phyloP scores from a whole-genome alignment of 2,888 invertebrate genomes.

The Nematopogon swammerdamellus region DNA sequence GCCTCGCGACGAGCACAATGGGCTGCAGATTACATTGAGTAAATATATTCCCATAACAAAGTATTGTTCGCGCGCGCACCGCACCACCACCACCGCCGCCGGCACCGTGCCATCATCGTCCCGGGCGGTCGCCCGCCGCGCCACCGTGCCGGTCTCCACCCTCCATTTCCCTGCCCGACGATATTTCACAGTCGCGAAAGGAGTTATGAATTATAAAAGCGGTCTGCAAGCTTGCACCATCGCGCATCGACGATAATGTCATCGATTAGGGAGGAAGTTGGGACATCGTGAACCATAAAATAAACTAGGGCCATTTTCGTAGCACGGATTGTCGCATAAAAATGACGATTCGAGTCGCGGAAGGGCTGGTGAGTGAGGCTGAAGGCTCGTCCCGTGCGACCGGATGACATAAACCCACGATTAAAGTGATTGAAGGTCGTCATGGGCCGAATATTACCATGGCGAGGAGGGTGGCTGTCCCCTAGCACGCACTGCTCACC shows the following conservation, averaged over 20 bases:
- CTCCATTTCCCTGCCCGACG: too few species aligned
- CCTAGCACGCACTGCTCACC: too few species aligned
- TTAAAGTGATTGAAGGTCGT: neutral
- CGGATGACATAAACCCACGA: neutral
- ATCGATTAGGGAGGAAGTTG: neutral
- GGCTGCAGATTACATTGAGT: neutral
- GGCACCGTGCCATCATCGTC: too few species aligned
- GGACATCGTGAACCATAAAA: neutral
- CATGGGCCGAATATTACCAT: neutral
- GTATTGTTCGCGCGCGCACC: neutral
- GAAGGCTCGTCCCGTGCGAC: neutral
- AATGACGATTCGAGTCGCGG: neutral
- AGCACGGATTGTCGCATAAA: neutral
- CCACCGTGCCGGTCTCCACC: too few species aligned
- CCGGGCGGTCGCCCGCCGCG: too few species aligned
- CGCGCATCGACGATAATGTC: neutral
- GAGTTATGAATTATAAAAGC: neutral
- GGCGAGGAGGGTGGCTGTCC: too few species aligned
- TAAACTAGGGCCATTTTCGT: neutral
- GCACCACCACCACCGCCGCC: too few species aligned
- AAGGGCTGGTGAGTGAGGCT: too few species aligned
- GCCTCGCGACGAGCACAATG: neutral
- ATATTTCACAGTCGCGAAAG: neutral
- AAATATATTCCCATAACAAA: neutral
- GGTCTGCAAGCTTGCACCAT: neutral